Percentiles rank a stretch among this genome's conserved stretches.
phyloP scores from a whole-genome alignment of 2,888 invertebrate species.

The Drosophila vallismaia region DNA sequence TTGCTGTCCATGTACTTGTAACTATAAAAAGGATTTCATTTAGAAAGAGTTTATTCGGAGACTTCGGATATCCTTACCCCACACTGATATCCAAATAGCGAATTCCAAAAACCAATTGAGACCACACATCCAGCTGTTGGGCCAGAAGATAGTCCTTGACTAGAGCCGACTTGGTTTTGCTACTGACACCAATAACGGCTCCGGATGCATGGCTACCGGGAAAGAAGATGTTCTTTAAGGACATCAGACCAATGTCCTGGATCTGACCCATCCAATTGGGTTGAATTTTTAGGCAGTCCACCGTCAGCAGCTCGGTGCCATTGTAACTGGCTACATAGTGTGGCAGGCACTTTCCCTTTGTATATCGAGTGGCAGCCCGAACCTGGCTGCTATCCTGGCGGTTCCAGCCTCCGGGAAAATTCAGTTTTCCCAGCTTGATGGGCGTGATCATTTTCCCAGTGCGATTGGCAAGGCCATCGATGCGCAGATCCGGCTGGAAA shows the following conservation, averaged over 20 bases:
- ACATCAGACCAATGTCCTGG: slow-evolving; percentile 70
- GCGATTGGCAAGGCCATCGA: slow-evolving; percentile 83
- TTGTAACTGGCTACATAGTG: slow-evolving; percentile 89
- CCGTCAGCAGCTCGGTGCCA: slow-evolving; percentile 86
- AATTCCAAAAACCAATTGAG: slow-evolving; percentile 93
- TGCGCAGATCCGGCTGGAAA: slow-evolving; percentile 68
- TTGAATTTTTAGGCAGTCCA: slow-evolving; percentile 90
- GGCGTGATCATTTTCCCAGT: slow-evolving; percentile 84
- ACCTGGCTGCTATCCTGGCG: slow-evolving; percentile 75
- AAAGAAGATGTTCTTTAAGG: slow-evolving; percentile 81
- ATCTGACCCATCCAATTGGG: slow-evolving; percentile 93
- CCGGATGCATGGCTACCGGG: slow-evolving; percentile 87
- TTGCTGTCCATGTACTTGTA: slow-evolving; percentile 61
- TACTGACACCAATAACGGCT: slow-evolving; percentile 83
- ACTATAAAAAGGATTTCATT: slow-evolving; percentile 39
- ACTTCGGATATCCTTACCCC: slow-evolving; percentile 86
- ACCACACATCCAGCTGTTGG: slow-evolving; percentile 92
- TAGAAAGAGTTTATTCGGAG: not conserved
- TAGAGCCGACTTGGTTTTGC: slow-evolving; percentile 70
- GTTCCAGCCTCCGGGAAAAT: slow-evolving; percentile 87
- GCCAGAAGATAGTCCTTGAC: slow-evolving; percentile 83
- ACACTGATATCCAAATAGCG: slow-evolving; percentile 92
- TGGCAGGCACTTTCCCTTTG: slow-evolving; percentile 87
- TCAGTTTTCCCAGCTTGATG: slow-evolving; percentile 85
- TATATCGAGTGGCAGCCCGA: slow-evolving; percentile 62